phyloP scores from a whole-genome alignment of 2,113 vertebrate species.

The Phoxinus phoxinus region DNA sequence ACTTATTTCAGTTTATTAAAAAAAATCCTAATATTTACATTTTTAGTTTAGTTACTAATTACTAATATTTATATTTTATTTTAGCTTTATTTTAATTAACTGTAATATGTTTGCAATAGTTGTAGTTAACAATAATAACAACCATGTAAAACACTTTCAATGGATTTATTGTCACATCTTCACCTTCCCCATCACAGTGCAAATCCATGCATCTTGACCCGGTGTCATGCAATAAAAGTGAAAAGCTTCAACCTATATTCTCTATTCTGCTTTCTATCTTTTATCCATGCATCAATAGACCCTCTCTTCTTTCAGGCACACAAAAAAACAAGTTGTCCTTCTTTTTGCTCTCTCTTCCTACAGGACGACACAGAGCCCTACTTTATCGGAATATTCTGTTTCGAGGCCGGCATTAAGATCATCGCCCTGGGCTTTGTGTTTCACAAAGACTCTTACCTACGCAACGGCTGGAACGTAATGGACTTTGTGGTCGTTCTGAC shows the following conservation, averaged over 20 bases:
- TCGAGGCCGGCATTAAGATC: conserved; percentile 99
- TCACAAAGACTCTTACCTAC: conserved; percentile 97
- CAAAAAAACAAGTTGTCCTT: conserved; percentile 57
- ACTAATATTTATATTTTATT: neutral
- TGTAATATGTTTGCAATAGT: neutral
- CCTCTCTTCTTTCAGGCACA: conserved; percentile 58
- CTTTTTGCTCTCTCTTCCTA: conserved; percentile 46
- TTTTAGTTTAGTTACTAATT: too few species aligned
- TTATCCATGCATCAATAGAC: conserved; percentile 67
- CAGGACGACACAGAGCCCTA: conserved; percentile 98
- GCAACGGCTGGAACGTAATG: conserved; percentile 99
- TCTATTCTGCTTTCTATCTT: conserved; percentile 41
- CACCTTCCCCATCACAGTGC: conserved; percentile 11
- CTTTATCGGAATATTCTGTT: conserved; percentile 99
- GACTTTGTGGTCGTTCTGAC: conserved; percentile 99
- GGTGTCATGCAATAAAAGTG: conserved; percentile 43
- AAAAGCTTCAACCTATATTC: conserved; percentile 56
- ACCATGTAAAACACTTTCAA: neutral
- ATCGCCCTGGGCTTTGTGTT: conserved; percentile 95
- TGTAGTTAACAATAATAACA: too few species aligned
- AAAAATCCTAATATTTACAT: too few species aligned
- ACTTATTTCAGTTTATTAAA: too few species aligned
- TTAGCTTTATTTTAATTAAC: neutral
- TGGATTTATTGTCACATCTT: conserved; percentile 25
- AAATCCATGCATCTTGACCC: conserved; percentile 34